Evolutionary conservation across 2,888 invertebrate genomes (phyloP), one percentile per base, ranked within the genome.

Genomic region (Rapana venosa): DNA sequence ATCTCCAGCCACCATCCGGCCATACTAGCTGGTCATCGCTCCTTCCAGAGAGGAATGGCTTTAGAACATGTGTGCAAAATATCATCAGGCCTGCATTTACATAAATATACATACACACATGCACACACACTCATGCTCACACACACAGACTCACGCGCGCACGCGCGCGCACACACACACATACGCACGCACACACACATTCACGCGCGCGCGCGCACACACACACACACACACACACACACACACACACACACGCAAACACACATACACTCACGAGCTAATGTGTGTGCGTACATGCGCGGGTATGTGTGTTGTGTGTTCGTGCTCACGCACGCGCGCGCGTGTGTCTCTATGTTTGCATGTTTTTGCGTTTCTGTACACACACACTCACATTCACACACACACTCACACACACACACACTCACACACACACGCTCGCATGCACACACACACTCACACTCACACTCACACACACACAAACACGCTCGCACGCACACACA

Each of bases 181-280:
- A 47, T 47, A 47, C 83, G 17, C 83, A 47, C 83, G 17, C 83
- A 47, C 83, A 47, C 83, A 47, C 83, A 47, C 83, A 47, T 47
- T 17, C 83, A 47, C 83, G 17, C 83, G 17, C 83, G 47, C 83
- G 47, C 83, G 20, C 56, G 20, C 83, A 36, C 56, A 56, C 83
- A 36, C 83, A 56, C 56, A 83, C 83, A 77, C 77, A 77, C 77
- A 77, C 77, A 77, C 77, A 77, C 77, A 77, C 77, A 77, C 77
- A 20, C n/a, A 77, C 77, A 77, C 30, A 77, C 77, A 30, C 77
- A 77, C 30, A 30, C 11, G 13, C 61, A 61, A 15, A 61, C 61
- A 61, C 61, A 61, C 61, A 61, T 17, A n/a, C n/a, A n/a, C n/a
- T n/a, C n/a, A n/a, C n/a, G 11, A 61, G 11, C 17, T 61, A 11